Evolutionary conservation across 1,140 invertebrate species (phyloP).

Genomic region (Adelges cooleyi): DNA sequence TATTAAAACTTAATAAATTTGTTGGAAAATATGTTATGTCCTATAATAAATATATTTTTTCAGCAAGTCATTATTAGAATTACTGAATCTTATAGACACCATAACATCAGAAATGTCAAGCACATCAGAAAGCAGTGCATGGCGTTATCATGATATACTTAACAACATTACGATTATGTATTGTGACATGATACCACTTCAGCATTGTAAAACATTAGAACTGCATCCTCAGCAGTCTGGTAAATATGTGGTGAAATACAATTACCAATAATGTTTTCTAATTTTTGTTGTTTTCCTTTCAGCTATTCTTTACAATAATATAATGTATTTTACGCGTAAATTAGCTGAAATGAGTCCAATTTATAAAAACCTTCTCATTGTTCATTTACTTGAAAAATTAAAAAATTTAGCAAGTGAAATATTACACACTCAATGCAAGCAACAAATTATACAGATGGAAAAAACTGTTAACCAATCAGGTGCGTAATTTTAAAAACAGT

Average conservation of each 20-base stretch:
- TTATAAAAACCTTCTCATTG: slow-evolving; percentile 35
- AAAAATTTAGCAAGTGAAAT: slow-evolving; percentile 56
- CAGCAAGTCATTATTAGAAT: slow-evolving; percentile 27
- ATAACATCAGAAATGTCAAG: slow-evolving; percentile 14
- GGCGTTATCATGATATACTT: slow-evolving; percentile 56
- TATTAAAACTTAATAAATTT: too few relatives aligned
- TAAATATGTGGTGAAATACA: slow-evolving; percentile 39
- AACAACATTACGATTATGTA: slow-evolving; percentile 69
- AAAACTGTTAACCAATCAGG: slow-evolving; percentile 47
- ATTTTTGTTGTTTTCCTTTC: not conserved
- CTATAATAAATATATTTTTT: not conserved
- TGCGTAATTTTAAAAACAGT: not conserved
- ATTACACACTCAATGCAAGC: slow-evolving; percentile 57
- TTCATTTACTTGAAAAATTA: slow-evolving; percentile 50
- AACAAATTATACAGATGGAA: slow-evolving; percentile 56
- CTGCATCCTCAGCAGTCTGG: slow-evolving; percentile 74
- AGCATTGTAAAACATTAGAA: slow-evolving; percentile 64
- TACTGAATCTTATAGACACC: slow-evolving; percentile 17
- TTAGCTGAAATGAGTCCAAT: slow-evolving; percentile 52
- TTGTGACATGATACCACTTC: slow-evolving; percentile 58
- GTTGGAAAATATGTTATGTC: too few relatives aligned
- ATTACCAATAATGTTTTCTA: not conserved
- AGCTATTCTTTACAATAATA: slow-evolving; percentile 72
- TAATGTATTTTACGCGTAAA: slow-evolving; percentile 72
- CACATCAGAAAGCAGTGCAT: slow-evolving; percentile 39